Evolutionary conservation across 2,113 vertebrate genomes (phyloP).

Genomic region (Paramormyrops kingsleyae): DNA sequence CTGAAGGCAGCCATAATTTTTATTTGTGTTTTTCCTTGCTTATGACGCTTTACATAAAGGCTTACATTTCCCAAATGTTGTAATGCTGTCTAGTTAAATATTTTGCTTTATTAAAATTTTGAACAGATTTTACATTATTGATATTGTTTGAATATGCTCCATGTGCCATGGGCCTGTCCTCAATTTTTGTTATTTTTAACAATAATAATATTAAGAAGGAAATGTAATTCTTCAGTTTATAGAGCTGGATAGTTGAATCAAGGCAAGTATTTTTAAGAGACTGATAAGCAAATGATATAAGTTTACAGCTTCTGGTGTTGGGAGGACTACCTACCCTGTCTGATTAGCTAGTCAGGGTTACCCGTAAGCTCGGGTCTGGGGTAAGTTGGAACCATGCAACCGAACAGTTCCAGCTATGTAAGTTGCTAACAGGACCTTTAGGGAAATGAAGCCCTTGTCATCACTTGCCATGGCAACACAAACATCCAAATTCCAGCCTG

Average conservation of each 20-base stretch:
- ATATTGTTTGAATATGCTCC: neutral
- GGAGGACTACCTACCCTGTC: neutral
- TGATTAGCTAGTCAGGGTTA: neutral
- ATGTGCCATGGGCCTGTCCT: neutral
- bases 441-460: neutral
- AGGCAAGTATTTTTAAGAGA: neutral
- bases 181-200: neutral
- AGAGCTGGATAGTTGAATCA: neutral
- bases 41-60: neutral
- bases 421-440: neutral
- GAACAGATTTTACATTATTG: neutral
- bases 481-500: neutral
- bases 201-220: neutral
- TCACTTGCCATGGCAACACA: neutral
- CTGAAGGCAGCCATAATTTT: neutral
- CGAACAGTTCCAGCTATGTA: neutral
- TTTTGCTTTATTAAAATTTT: neutral
- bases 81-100: neutral
- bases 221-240: neutral
- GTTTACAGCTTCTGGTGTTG: neutral
- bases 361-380: neutral
- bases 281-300: neutral
- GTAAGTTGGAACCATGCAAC: neutral
- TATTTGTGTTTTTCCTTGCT: neutral
- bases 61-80: neutral